phyloP scores from a whole-genome alignment of 1,140 invertebrate genomes.

The Hycleus cichorii region DNA sequence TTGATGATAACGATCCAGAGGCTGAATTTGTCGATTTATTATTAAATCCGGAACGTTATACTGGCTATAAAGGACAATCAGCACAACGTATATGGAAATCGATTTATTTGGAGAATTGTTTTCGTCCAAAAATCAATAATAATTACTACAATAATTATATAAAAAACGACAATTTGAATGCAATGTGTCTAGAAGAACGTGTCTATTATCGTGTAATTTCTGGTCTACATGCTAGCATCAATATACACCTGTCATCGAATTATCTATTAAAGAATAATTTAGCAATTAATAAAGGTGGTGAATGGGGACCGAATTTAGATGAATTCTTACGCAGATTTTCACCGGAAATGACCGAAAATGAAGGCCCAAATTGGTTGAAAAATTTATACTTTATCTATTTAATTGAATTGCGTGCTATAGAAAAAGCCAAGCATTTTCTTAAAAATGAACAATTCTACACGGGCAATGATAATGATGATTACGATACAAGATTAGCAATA shows the following conservation, averaged over 20 bases:
- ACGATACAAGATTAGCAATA: conserved; percentile 74
- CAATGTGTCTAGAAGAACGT: conserved; percentile 90
- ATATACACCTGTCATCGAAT: conserved; percentile 89
- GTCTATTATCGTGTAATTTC: conserved; percentile 95
- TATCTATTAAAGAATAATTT: conserved; percentile 61
- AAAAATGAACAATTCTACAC: conserved; percentile 85
- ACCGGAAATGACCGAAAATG: conserved; percentile 71
- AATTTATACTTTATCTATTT: conserved; percentile 97
- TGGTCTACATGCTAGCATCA: conserved; percentile 96
- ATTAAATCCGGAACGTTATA: conserved; percentile 94
- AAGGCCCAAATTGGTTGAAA: conserved; percentile 86
- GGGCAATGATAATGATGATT: conserved; percentile 79
- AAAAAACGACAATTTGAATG: conserved; percentile 48
- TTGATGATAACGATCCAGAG: conserved; percentile 70
- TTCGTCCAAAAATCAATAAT: conserved; percentile 47
- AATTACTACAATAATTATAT: conserved; percentile 43
- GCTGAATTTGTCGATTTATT: conserved; percentile 90
- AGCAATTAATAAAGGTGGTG: conserved; percentile 40
- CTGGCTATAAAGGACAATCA: conserved; percentile 88
- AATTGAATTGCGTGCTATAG: conserved; percentile 82
- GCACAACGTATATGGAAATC: conserved; percentile 92
- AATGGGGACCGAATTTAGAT: conserved; percentile 83
- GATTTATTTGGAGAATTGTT: conserved; percentile 99
- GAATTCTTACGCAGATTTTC: conserved; percentile 86
- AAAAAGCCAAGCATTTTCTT: conserved; percentile 88